Evolutionary conservation across 2,113 vertebrate species (phyloP).

Genomic region (Conger conger): DNA sequence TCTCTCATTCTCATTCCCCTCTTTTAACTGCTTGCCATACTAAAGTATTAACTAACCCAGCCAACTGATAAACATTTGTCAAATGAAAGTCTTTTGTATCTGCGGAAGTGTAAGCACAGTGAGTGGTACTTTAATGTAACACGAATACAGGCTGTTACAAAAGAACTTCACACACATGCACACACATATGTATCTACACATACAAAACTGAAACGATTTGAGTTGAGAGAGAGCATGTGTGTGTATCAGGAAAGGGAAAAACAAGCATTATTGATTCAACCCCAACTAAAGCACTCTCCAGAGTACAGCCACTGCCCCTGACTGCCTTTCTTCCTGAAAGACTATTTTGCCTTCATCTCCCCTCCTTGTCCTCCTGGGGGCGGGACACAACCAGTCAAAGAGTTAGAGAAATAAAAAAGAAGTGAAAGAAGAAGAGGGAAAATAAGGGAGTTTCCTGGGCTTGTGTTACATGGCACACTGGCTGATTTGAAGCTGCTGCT

Average conservation of each 20-base stretch:
- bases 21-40: neutral
- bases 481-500: neutral
- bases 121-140: neutral
- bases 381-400: constrained; percentile 24
- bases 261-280: constrained; percentile 4
- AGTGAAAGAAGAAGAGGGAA: neutral
- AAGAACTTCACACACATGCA: neutral
- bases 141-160: neutral
- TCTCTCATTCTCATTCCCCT: neutral
- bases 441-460: constrained; percentile 19
- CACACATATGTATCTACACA: neutral
- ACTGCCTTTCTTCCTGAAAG: constrained; percentile 9
- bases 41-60: neutral
- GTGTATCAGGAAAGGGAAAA: neutral
- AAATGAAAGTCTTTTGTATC: neutral
- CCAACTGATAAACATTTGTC: neutral
- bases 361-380: neutral
- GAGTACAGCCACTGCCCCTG: neutral
- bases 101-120: neutral
- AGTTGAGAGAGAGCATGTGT: neutral
- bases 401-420: constrained; percentile 20
- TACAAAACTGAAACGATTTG: neutral
- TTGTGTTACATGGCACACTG: constrained; percentile 4
- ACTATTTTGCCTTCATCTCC: neutral
- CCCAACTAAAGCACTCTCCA: constrained; percentile 8